Evolutionary conservation across 2,113 vertebrate species (phyloP), one percentile per base, ranked within the genome.

Genomic region (Albula glossodonta): DNA sequence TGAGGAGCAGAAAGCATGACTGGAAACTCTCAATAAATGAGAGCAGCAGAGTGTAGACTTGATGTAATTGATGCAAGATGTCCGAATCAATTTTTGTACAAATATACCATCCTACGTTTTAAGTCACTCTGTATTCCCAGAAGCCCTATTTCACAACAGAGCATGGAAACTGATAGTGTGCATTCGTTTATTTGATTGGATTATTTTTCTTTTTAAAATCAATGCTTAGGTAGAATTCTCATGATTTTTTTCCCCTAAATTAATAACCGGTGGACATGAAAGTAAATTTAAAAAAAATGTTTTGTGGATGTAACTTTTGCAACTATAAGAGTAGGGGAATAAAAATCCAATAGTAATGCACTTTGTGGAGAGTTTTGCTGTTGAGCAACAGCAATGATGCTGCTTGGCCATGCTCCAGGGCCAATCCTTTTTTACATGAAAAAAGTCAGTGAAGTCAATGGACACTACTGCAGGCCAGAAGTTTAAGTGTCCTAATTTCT

Each of bases 281-380:
- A 22, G 10, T 1, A n/a, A 81, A 78, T n/a, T 85, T 3, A 53
- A 11, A 15, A 41, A n/a, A 63, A 41, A 63, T 63, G 60, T 82
- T 41, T 78, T 56, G 78, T 10, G 2, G 78, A 56, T 50, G 80
- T 89, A 74, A 84, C 86, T 88, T 89, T 86, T 91, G 52, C 83
- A 78, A 48, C 88, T 49, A 49, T 49, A 13, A 85, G 4, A 66
- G 53, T 15, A 11, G 49, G 48, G 13, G 74, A 84, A 74, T 63
- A 79, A 80, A 80, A 80, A 80, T 85, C 52, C 78, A 85, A 10
- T 80, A 63, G 41, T 19, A 60, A 60, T 50, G 12, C 78, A 79
- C 63, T 50, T 13, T 31, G 15, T 51, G 49, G 83, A 60, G 17
- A 50, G 77, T 50, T 63, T 50, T 4, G 5, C 25, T 56, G 56